These are phyloP conservation scores for Caenorhabditis wallacei DNA, from an alignment of 2,888 invertebrate genomes.

Conservation along the genomic window DNA sequence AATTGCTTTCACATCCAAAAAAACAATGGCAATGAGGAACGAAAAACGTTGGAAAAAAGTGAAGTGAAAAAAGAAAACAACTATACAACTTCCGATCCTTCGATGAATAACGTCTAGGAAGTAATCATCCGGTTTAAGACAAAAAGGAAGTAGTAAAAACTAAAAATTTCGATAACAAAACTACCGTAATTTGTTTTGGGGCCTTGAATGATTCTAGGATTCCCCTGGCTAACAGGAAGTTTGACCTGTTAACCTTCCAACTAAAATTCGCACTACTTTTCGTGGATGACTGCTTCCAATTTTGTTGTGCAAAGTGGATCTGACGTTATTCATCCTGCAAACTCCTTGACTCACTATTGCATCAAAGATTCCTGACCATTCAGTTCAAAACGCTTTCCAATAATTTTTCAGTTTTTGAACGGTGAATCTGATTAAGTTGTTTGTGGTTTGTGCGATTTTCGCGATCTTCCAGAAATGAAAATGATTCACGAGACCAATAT, in stretches of 20 bases:
- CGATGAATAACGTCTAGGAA: background rate
- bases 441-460: too few relatives aligned
- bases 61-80: constrained; percentile 8
- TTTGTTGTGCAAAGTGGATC: constrained; percentile 15
- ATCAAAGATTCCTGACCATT: background rate
- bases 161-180: background rate
- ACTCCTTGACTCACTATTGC: background rate
- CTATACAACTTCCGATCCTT: constrained; percentile 20
- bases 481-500: background rate
- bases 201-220: too few relatives aligned
- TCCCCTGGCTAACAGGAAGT: too few relatives aligned
- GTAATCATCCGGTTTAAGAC: background rate
- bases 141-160: background rate
- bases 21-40: constrained; percentile 15
- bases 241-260: constrained; percentile 15
- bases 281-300: background rate
- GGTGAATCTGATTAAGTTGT: too few relatives aligned
- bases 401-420: too few relatives aligned
- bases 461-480: background rate
- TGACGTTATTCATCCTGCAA: constrained; percentile 5
- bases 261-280: constrained; percentile 11
- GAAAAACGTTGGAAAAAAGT: constrained; percentile 2
- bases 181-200: too few relatives aligned
- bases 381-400: background rate
- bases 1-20: constrained; percentile 21